A percentile compares a stretch with the other conserved stretches of the same genome.
Conservation (phyloP, 1,140 invertebrate genomes). For the Drosophila obscura region DNA sequence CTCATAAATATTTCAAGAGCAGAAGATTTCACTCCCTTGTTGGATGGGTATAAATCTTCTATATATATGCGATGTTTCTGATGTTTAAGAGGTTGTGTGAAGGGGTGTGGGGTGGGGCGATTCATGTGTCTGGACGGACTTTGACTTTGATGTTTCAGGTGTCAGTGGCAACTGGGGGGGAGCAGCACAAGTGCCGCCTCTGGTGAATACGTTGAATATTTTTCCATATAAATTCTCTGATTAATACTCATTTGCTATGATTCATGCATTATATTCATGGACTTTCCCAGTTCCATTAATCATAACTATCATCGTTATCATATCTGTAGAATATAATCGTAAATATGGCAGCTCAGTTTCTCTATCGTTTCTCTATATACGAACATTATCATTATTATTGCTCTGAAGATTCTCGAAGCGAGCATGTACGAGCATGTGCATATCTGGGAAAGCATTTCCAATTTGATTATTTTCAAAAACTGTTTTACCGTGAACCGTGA, state of each 20-base stretch:
- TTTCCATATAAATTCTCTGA: background rate
- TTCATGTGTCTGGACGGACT: background rate
- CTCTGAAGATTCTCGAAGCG: constrained; percentile 9
- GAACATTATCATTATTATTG: too few relatives aligned
- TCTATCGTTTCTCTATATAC: constrained; percentile 1
- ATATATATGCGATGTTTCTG: constrained; percentile 14
- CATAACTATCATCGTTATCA: constrained; percentile 25
- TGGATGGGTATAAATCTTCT: constrained; percentile 26
- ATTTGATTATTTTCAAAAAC: constrained; percentile 56
- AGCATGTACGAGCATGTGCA: constrained; percentile 10
- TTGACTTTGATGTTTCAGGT: too few relatives aligned
- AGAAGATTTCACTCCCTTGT: constrained; percentile 45
- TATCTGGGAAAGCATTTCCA: constrained; percentile 40
- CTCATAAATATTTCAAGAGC: constrained; percentile 71
- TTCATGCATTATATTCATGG: constrained; percentile 1
- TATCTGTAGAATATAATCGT: constrained; percentile 12
- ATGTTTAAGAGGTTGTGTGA: background rate
- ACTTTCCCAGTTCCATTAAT: constrained; percentile 17
- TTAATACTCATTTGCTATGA: constrained; percentile 20
- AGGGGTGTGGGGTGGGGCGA: background rate
- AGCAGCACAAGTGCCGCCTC: too few relatives aligned
- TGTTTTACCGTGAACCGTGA: constrained; percentile 33
- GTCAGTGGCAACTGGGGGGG: too few relatives aligned
- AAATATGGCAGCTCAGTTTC: constrained; percentile 9
- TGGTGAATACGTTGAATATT: too few relatives aligned